Evolutionary conservation across 2,888 invertebrate genomes (phyloP).

Genomic region (Papilio elwesi): DNA sequence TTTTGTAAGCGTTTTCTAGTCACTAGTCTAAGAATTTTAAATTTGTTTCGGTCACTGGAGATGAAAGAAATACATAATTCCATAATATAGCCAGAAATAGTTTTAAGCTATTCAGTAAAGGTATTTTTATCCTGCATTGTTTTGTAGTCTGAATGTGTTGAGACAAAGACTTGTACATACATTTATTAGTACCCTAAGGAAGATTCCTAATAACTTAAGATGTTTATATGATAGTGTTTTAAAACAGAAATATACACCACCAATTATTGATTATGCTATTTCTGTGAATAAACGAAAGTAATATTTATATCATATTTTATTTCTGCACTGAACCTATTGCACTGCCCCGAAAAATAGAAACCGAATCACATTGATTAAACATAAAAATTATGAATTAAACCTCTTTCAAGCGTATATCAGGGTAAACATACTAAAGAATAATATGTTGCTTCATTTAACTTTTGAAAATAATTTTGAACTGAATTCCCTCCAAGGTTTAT

Average conservation of each 20-base stretch:
- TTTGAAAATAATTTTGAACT: too few species aligned
- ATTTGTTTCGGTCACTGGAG: constrained; percentile 40
- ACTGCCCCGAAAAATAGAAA: background rate
- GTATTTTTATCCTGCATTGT: constrained; percentile 6
- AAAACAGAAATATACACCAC: constrained; percentile 55
- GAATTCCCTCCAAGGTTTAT: too few species aligned
- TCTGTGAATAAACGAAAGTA: constrained; percentile 60
- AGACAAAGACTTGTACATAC: constrained; percentile 79
- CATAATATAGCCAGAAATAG: constrained; percentile 22
- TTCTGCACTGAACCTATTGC: constrained; percentile 7
- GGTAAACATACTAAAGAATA: too few species aligned
- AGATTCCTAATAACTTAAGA: constrained; percentile 81
- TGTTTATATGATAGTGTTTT: constrained; percentile 58
- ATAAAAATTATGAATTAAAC: too few species aligned
- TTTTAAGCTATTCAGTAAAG: constrained; percentile 20
- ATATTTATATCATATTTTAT: constrained; percentile 33
- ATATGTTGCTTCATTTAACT: too few species aligned
- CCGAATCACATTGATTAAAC: too few species aligned
- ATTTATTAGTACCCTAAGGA: constrained; percentile 73
- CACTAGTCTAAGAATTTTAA: constrained; percentile 70
- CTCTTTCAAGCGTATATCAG: too few species aligned
- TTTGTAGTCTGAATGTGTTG: constrained; percentile 53
- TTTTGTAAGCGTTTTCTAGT: constrained; percentile 77
- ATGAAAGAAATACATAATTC: constrained; percentile 17
- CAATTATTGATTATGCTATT: constrained; percentile 55